Evolutionary conservation across 2,888 invertebrate genomes (phyloP), one percentile per base, ranked within the genome.

Genomic region (Phengaris alcon): DNA sequence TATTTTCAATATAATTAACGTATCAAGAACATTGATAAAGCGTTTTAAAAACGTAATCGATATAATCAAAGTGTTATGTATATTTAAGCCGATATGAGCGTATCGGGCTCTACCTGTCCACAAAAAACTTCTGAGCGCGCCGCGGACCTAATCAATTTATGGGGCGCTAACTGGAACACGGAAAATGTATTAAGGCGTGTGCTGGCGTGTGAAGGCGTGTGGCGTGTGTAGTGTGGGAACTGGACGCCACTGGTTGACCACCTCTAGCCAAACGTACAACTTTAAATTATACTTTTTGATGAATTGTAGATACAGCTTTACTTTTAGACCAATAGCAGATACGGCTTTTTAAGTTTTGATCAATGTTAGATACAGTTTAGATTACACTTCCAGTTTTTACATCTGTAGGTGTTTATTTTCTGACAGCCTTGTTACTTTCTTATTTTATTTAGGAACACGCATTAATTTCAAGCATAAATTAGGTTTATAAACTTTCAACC

Each of bases 101-200:
- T 55, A 55, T 46, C 68, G 64, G 64, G 6, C 48, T 68, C 55
- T 89, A 88, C 88, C 89, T 89, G 88, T 86, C 84, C 84, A 92
- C 90, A 93, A 92, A 90, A 92, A 90, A 88, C 87, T 85, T 87
- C 85, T 87, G 89, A 85, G 85, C 87, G 87, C 88, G 90, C 88
- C 89, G 90, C 88, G 82, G 87, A 86, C 87, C 90, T 90, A 91
- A 92, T 93, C 91, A 93, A 93, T 93, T 93, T 93, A 93, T 92
- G 90, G 87, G 90, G 91, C 92, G 93, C 93, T 93, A 93, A 93
- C 90, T 93, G 90, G 90, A 89, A 93, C 93, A 93, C 86, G 92
- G 90, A 93, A 93, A 93, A 91, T 92, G 93, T 91, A 92, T 93
- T 93, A 93, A 91, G 89, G 89, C 87, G 80, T 84, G 84, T 85